phyloP scores from a whole-genome alignment of 2,888 invertebrate genomes.

The Cylloceria caligata region DNA sequence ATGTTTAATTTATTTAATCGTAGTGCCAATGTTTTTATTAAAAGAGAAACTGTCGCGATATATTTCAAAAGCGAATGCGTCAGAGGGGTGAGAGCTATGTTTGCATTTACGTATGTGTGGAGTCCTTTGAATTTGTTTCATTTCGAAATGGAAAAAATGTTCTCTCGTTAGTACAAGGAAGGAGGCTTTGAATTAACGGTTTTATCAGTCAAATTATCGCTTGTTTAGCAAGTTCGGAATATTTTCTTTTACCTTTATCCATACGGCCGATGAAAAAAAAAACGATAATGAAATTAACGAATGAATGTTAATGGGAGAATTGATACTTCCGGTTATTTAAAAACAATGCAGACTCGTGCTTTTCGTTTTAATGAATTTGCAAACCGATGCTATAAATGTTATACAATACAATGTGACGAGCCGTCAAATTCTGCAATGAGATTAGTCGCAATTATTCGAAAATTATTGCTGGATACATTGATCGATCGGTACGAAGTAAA shows the following conservation, averaged over 20 bases:
- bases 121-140: neutral
- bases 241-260: constrained; percentile 10
- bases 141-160: constrained; percentile 8
- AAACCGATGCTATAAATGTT: constrained; percentile 19
- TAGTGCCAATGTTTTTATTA: too few species aligned
- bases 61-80: neutral
- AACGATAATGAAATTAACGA: constrained; percentile 42
- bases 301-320: constrained; percentile 34
- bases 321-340: constrained; percentile 9
- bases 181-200: constrained; percentile 16
- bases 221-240: constrained; percentile 41
- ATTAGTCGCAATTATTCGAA: constrained; percentile 25
- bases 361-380: neutral
- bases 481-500: constrained; percentile 9
- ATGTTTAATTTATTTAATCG: too few species aligned
- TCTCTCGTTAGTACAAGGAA: neutral
- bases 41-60: neutral
- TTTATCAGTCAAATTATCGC: constrained; percentile 45
- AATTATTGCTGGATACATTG: constrained; percentile 1
- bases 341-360: neutral
- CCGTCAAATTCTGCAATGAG: constrained; percentile 20
- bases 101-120: too few species aligned
- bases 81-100: neutral
- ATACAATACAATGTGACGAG: neutral
- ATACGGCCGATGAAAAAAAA: constrained; percentile 13